Percentiles rank a stretch among this genome's conserved stretches.
These are phyloP conservation scores for Drosophila anceps DNA, from an alignment of 2,888 invertebrate genomes.

Conservation along the genomic window DNA sequence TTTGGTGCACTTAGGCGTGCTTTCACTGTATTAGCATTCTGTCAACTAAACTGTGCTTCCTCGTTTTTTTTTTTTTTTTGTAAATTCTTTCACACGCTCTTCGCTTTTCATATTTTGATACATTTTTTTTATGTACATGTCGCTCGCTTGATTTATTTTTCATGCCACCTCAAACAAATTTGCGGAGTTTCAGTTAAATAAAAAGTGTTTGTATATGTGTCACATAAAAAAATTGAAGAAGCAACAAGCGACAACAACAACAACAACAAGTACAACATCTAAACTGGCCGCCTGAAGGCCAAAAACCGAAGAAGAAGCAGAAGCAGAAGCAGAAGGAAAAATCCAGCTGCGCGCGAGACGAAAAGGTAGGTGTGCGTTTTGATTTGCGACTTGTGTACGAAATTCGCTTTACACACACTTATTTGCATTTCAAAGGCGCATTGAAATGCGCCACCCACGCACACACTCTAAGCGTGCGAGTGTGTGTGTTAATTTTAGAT, in stretches of 20 bases:
- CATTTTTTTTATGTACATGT: background rate
- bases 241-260: constrained; percentile 35
- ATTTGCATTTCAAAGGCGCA: constrained; percentile 76
- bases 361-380: constrained; percentile 59
- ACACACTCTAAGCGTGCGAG: background rate
- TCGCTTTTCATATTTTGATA: constrained; percentile 12
- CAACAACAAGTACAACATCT: constrained; percentile 35
- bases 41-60: constrained; percentile 27
- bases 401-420: constrained; percentile 55
- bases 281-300: constrained; percentile 47
- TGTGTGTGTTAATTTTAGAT: constrained; percentile 10
- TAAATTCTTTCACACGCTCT: constrained; percentile 39
- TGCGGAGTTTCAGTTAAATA: constrained; percentile 27
- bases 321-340: no score
- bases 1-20: background rate
- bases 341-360: no score
- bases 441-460: constrained; percentile 21
- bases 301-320: background rate
- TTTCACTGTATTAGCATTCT: background rate
- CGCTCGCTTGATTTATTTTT: constrained; percentile 34
- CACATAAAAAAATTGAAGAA: constrained; percentile 27
- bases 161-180: constrained; percentile 61
- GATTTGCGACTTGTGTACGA: constrained; percentile 54
- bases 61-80: constrained; percentile 13
- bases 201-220: constrained; percentile 8